Conservation (phyloP, 2,888 invertebrate species). For the Onthophagus sagittarius region DNA sequence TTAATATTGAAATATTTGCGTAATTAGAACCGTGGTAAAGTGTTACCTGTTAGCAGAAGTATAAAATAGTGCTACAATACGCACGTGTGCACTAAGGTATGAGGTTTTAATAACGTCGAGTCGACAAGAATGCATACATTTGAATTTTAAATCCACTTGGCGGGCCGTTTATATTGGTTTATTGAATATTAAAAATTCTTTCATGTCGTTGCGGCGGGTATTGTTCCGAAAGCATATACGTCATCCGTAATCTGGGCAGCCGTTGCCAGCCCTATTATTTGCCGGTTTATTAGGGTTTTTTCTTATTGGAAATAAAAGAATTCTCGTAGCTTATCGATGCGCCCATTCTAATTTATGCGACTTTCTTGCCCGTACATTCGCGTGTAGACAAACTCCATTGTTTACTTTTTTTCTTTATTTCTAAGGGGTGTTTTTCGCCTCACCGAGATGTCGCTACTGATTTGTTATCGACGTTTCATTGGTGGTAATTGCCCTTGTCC, state of each 20-base stretch:
- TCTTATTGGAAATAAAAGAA: neutral
- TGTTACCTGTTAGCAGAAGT: neutral
- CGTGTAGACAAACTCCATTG: neutral
- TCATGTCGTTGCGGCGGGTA: neutral
- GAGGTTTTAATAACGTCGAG: neutral
- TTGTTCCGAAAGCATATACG: conserved; percentile 7
- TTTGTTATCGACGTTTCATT: neutral
- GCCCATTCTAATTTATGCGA: neutral
- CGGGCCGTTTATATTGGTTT: neutral
- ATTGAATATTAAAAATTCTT: conserved; percentile 6
- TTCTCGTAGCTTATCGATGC: neutral
- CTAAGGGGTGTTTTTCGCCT: neutral
- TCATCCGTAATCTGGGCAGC: conserved; percentile 4
- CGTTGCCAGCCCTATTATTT: neutral
- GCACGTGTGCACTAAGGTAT: neutral
- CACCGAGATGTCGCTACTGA: neutral
- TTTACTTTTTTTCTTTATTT: neutral
- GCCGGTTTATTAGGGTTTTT: neutral
- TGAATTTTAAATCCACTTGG: neutral
- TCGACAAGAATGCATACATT: conserved; percentile 12
- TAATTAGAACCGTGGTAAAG: neutral
- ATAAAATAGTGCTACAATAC: neutral
- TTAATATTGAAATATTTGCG: no score
- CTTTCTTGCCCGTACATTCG: neutral
- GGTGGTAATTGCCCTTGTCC: neutral